Evolutionary conservation across 2,888 invertebrate species (phyloP), one percentile per base, ranked within the genome.

Genomic region (Coleophora flavipennella): DNA sequence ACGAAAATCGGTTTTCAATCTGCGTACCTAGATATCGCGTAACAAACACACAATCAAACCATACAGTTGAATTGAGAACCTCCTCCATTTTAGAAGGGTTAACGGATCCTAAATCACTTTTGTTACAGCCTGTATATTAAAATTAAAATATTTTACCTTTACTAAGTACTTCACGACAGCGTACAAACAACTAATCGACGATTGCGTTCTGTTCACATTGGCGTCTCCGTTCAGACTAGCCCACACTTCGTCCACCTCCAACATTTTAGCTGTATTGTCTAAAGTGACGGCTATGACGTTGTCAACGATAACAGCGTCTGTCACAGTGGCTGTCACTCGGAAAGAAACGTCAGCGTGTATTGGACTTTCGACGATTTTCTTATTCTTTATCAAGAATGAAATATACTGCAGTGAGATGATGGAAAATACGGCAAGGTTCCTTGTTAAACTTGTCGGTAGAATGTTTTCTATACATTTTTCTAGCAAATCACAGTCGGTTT

Each of bases 361-460:
- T 27, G 86, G 67, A 10, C 70, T 74, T 43, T 83, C 81, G 2
- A 73, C 87, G 1, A 80, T 67, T 8, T 79, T 87, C 41, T 78
- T 81, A 48, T 85, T 83, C 44, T 84, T 85, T 0, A 85, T 84
- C 45, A 85, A 55, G 65, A 85, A 85, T 7, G 84, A 80, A 13
- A 84, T 46, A 47, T 85, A 85, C 45, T 85, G 85, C 8, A 85
- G 47, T 0, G 85, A 83, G 1, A 85, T 81, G 0, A 85, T 76
- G 0, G 73, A 73, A 41, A 80, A 85, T 31, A 78, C 57, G 0
- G 81, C 73, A 33, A 85, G 69, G 40, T 74, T 79, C 29, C 67
- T 74, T 0, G 73, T 66, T 41, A 85, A 42, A 1, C 59, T 51
- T 2, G 56, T 44, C 0, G 84, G 79, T 12, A 85, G 43, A 11